These are phyloP conservation scores for Augiades crinisus DNA, from an alignment of 2,888 invertebrate species.

Conservation along the genomic window DNA sequence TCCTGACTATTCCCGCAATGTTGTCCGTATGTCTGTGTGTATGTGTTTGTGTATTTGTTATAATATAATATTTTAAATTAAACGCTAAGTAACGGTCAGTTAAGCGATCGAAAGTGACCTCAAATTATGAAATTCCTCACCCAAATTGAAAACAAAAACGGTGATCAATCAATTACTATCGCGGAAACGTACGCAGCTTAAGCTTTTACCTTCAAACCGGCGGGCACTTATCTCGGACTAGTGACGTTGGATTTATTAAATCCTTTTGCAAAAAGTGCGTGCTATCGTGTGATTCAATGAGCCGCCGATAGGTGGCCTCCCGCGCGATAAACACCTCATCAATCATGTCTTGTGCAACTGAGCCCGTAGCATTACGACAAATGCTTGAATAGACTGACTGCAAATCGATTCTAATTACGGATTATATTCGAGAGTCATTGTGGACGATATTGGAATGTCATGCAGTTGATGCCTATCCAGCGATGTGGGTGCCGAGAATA, in stretches of 20 bases:
- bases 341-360: conserved; percentile 68
- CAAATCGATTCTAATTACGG: conserved; percentile 75
- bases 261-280: conserved; percentile 58
- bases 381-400: conserved; percentile 55
- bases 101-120: conserved; percentile 20
- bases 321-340: conserved; percentile 48
- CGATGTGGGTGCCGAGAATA: conserved; percentile 43
- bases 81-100: too few relatives aligned
- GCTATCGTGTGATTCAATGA: conserved; percentile 54
- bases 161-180: conserved; percentile 38
- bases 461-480: conserved; percentile 45
- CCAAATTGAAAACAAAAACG: conserved; percentile 30
- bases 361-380: conserved; percentile 57
- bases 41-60: too few relatives aligned
- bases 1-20: too few relatives aligned
- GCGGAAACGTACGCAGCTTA: conserved; percentile 31
- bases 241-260: conserved; percentile 56
- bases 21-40: too few relatives aligned
- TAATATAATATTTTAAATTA: too few relatives aligned
- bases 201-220: conserved; percentile 36
- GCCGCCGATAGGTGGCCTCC: conserved; percentile 42
- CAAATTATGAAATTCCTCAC: conserved; percentile 11
- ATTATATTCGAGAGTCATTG: conserved; percentile 76
- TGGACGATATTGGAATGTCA: conserved; percentile 48
- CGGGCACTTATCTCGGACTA: conserved; percentile 44